phyloP scores from a whole-genome alignment of 2,797 vertebrate species.

The Paedocypris micromegethes region DNA sequence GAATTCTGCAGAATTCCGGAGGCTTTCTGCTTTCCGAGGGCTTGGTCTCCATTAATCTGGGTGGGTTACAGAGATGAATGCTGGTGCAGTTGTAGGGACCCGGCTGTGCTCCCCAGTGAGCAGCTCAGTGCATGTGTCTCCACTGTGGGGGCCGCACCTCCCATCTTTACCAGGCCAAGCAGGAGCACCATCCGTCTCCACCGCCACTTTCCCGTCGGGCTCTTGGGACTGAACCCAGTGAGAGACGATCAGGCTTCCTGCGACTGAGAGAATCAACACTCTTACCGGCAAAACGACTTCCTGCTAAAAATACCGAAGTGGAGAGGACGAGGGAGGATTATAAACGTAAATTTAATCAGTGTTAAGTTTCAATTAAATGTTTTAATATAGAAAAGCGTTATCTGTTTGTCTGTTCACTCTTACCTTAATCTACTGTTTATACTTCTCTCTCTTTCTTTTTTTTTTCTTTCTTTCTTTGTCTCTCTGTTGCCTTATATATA shows the following conservation, averaged over 20 bases:
- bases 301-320: too few relatives aligned
- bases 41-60: constrained; percentile 68
- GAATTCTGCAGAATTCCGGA: constrained; percentile 24
- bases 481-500: too few relatives aligned
- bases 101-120: constrained; percentile 62
- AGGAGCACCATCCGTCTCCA: constrained; percentile 63
- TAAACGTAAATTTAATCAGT: too few relatives aligned
- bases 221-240: constrained; percentile 6
- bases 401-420: too few relatives aligned
- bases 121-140: constrained; percentile 64
- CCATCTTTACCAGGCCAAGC: constrained; percentile 74
- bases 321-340: too few relatives aligned
- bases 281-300: constrained; percentile 1
- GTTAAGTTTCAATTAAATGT: too few relatives aligned
- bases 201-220: constrained; percentile 43
- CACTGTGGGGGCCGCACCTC: constrained; percentile 62
- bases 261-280: constrained; percentile 14
- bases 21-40: constrained; percentile 55
- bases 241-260: constrained; percentile 3
- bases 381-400: too few relatives aligned
- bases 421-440: too few relatives aligned
- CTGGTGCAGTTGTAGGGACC: constrained; percentile 59
- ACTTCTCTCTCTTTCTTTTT: too few relatives aligned
- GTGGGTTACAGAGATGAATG: constrained; percentile 71
- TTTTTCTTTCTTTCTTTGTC: too few relatives aligned